Evolutionary conservation across 2,888 invertebrate species (phyloP).

Genomic region (Autographa pulchrina): DNA sequence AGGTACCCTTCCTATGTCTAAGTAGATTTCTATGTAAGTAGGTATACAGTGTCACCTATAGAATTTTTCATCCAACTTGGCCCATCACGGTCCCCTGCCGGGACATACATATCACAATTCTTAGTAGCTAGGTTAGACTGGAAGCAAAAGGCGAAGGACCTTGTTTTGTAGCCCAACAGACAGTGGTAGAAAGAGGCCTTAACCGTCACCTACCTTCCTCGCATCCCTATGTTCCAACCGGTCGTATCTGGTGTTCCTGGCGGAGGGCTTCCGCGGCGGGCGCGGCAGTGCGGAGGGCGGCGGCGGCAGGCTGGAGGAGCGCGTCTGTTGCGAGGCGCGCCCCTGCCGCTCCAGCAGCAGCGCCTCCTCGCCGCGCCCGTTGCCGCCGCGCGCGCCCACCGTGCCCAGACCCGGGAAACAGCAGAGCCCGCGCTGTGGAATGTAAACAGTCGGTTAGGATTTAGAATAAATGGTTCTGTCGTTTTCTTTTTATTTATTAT

Average conservation of each 20-base stretch:
- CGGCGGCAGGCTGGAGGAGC: slow-evolving; percentile 92
- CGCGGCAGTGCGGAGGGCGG: slow-evolving; percentile 92
- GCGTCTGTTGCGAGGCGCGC: slow-evolving; percentile 93
- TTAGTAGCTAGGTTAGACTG: too few relatives aligned
- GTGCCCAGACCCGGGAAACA: slow-evolving; percentile 92
- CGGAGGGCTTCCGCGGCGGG: slow-evolving; percentile 90
- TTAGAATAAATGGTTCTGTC: background rate
- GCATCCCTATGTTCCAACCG: slow-evolving; percentile 87
- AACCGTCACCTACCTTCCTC: slow-evolving; percentile 77
- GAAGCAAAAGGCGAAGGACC: background rate
- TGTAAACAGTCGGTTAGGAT: background rate
- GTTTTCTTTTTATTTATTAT: too few relatives aligned
- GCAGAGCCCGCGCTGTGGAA: slow-evolving; percentile 93
- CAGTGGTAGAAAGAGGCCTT: background rate
- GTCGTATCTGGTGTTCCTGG: slow-evolving; percentile 91
- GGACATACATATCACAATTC: too few relatives aligned
- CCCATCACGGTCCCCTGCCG: too few relatives aligned
- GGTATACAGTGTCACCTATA: too few relatives aligned
- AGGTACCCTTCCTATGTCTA: too few relatives aligned
- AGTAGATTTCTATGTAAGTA: too few relatives aligned
- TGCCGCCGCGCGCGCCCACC: slow-evolving; percentile 82
- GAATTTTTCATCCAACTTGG: too few relatives aligned
- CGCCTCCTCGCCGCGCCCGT: slow-evolving; percentile 91
- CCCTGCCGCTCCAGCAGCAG: slow-evolving; percentile 94
- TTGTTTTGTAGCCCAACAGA: background rate